A percentile compares a stretch with the other conserved stretches of the same genome.
Conservation (phyloP, 2,888 invertebrate species). For the Caenorhabditis uteleia region DNA sequence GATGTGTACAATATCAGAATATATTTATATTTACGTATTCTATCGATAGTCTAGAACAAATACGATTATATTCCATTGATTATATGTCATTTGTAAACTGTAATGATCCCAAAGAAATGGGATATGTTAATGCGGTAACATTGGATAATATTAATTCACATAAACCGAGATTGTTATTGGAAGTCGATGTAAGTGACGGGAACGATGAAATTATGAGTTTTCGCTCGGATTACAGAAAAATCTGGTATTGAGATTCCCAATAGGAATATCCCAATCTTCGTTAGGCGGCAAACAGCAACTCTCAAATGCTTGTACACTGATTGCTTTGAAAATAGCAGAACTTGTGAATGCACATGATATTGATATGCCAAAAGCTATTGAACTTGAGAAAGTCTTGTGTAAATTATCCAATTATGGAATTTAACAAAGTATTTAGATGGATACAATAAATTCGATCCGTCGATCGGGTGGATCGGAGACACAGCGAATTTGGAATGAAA, state of each 20-base stretch:
- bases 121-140: too few species aligned
- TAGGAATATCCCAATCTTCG: constrained; percentile 47
- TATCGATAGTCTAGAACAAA: too few species aligned
- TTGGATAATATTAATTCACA: constrained; percentile 2
- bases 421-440: too few species aligned
- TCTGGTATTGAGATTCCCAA: constrained; percentile 46
- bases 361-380: constrained; percentile 17
- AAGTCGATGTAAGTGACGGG: constrained; percentile 13
- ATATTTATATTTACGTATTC: too few species aligned
- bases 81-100: too few species aligned
- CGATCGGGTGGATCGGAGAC: too few species aligned
- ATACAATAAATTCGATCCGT: too few species aligned
- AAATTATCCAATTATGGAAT: too few species aligned
- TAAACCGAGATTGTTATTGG: constrained; percentile 13
- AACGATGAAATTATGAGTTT: neutral
- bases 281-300: constrained; percentile 37
- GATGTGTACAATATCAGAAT: too few species aligned
- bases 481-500: too few species aligned
- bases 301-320: constrained; percentile 51
- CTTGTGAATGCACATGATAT: constrained; percentile 27
- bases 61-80: too few species aligned
- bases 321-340: constrained; percentile 47
- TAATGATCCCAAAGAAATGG: too few species aligned
- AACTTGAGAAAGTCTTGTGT: neutral
- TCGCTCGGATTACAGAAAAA: constrained; percentile 6